These are phyloP conservation scores for Hemicrepidius hirtus DNA, from an alignment of 2,888 invertebrate genomes.

Conservation along the genomic window DNA sequence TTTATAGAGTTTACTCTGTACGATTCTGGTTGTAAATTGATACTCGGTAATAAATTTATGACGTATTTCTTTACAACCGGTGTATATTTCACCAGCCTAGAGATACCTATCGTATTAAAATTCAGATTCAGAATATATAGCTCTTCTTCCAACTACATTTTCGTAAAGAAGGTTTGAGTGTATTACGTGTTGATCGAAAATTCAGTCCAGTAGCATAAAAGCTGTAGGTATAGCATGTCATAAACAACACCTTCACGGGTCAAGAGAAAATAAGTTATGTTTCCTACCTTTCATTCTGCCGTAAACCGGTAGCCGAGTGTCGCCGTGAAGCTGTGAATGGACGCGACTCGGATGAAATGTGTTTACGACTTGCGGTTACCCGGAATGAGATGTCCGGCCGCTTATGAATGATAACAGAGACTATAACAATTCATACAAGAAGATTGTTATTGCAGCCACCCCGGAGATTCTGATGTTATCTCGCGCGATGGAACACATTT, in stretches of 20 bases:
- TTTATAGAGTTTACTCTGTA: background rate
- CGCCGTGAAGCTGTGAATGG: conserved; percentile 61
- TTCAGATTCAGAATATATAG: conserved; percentile 9
- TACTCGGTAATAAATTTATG: conserved; percentile 14
- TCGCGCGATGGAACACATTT: conserved; percentile 66
- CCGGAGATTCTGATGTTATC: conserved; percentile 68
- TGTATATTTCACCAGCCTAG: background rate
- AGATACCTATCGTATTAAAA: background rate
- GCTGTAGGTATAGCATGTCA: conserved; percentile 27
- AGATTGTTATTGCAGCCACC: conserved; percentile 67
- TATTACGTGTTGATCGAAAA: conserved; percentile 33
- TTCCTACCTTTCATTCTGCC: conserved; percentile 51
- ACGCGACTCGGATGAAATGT: conserved; percentile 60
- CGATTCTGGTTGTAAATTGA: conserved; percentile 15
- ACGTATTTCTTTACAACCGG: conserved; percentile 4
- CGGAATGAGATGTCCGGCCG: conserved; percentile 62
- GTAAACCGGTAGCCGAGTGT: conserved; percentile 56
- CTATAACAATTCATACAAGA: conserved; percentile 62
- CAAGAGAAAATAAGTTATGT: conserved; percentile 45
- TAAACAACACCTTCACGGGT: conserved; percentile 42
- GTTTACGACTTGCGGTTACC: conserved; percentile 61
- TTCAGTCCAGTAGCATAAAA: conserved; percentile 18
- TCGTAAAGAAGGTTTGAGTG: conserved; percentile 10
- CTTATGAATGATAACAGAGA: conserved; percentile 61
- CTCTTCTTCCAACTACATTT: conserved; percentile 17